phyloP scores from a whole-genome alignment of 2,888 invertebrate species.

The Noctua comes region DNA sequence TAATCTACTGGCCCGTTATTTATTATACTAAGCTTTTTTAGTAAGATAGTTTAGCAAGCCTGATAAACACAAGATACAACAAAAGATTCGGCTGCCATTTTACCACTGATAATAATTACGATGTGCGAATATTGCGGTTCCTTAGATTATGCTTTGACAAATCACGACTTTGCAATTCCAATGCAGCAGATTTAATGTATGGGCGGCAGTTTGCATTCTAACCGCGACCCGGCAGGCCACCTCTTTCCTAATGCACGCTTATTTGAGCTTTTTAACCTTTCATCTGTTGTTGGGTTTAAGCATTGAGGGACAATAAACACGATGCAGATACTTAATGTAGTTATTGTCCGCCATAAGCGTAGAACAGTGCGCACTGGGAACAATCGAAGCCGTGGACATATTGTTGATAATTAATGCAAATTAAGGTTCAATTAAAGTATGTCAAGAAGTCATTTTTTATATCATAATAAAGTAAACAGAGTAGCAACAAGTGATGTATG shows the following conservation, averaged over 20 bases:
- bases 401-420: constrained; percentile 14
- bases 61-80: constrained; percentile 50
- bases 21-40: constrained; percentile 24
- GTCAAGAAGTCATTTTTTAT: background rate
- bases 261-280: constrained; percentile 91
- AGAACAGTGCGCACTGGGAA: constrained; percentile 62
- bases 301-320: constrained; percentile 88
- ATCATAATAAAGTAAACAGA: background rate
- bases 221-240: constrained; percentile 89
- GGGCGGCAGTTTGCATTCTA: constrained; percentile 91
- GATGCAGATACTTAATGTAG: constrained; percentile 83
- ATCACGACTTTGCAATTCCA: constrained; percentile 91
- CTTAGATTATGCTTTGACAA: constrained; percentile 91
- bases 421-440: background rate
- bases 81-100: constrained; percentile 88
- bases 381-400: constrained; percentile 9
- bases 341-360: constrained; percentile 79
- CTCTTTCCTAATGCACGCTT: constrained; percentile 91
- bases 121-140: constrained; percentile 90
- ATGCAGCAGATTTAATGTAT: constrained; percentile 90
- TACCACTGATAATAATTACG: constrained; percentile 89
- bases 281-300: constrained; percentile 86
- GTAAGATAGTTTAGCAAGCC: background rate
- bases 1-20: constrained; percentile 46
- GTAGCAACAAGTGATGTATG: background rate